A percentile compares a stretch with the other conserved stretches of the same genome.
Evolutionary conservation across 2,113 vertebrate genomes (phyloP).

Genomic region (Rhinolophus ferrumequinum): DNA sequence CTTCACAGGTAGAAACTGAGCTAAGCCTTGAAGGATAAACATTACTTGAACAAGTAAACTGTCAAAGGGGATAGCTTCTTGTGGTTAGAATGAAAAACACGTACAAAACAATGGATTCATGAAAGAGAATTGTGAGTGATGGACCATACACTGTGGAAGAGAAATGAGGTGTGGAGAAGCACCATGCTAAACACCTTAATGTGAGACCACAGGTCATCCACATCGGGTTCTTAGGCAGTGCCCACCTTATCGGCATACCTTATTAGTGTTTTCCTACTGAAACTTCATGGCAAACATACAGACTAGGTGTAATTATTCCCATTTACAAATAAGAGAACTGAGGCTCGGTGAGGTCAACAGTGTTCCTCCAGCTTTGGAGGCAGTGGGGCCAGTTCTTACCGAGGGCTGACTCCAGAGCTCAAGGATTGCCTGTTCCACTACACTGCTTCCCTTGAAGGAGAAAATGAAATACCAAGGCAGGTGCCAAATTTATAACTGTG

Average conservation of each 20-base stretch:
- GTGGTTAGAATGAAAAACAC: background rate
- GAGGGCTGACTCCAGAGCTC: background rate
- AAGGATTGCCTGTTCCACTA: background rate
- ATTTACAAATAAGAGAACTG: background rate
- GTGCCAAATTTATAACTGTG: background rate
- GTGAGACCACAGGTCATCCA: too few relatives aligned
- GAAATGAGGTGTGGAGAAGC: background rate
- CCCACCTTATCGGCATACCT: accelerated
- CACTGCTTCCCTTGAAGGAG: background rate
- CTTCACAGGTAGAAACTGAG: background rate
- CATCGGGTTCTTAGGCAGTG: background rate
- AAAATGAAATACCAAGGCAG: background rate
- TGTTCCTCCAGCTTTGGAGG: background rate
- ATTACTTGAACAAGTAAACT: background rate
- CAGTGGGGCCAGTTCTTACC: background rate
- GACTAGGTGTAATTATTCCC: background rate
- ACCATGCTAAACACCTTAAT: too few relatives aligned
- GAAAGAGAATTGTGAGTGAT: background rate
- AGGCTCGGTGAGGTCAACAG: background rate
- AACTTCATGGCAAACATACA: background rate
- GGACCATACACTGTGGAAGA: accelerated
- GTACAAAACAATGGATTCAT: background rate
- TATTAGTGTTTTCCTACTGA: background rate
- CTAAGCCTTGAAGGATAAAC: background rate
- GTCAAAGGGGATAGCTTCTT: background rate